Base-by-base conservation (phyloP, 2,797 vertebrate genomes). In the Urocyon cinereoargenteus region DNA sequence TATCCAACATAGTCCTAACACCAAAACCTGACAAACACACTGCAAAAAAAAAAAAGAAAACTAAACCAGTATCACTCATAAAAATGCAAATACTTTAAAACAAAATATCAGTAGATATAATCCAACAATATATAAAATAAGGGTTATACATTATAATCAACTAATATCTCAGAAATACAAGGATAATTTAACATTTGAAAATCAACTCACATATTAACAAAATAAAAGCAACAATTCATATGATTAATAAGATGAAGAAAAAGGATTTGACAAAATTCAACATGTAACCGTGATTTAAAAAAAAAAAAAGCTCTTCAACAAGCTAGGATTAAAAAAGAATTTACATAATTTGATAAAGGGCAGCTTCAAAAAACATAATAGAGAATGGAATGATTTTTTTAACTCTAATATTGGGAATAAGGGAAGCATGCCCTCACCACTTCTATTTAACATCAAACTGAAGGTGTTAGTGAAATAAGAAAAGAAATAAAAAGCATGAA, bases 191-290 rank as follows among this genome's bases (percentile, higher is more conserved):
- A 81, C 34, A 78, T 61, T 77, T 89, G 40, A 89, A 95, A 84
- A 68, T 75, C 70, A 92, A 83, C 64, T 75, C 15, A 57, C 31
- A 87, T 49, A 92, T 55, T 87, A 64, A 92, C 28, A 83, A 64
- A 92, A 92, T 73, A 77, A 92, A 90, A 77, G 36, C 34, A 86
- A 49, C 55, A 77, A 28, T 21, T 87, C 57, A 79, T 45, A 72
- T 64, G 66, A 73, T 86, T 36, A 77, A 70, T 53, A 73, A 85
- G 72, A 90, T 95, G 81, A 64, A 78, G 72, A 78, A 61, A 73
- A 92, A 66, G 49, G 57, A 92, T 57, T 31, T 92, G 57, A 83
- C 66, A 95, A 92, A 92, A 92, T 87, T 49, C 66, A 87, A 83
- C 36, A 75, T n/a, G 55, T 73, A 82, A 59, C 59, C 26, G 83